Conservation (phyloP, 2,888 invertebrate species). For the Holacanthella duospinosa region DNA sequence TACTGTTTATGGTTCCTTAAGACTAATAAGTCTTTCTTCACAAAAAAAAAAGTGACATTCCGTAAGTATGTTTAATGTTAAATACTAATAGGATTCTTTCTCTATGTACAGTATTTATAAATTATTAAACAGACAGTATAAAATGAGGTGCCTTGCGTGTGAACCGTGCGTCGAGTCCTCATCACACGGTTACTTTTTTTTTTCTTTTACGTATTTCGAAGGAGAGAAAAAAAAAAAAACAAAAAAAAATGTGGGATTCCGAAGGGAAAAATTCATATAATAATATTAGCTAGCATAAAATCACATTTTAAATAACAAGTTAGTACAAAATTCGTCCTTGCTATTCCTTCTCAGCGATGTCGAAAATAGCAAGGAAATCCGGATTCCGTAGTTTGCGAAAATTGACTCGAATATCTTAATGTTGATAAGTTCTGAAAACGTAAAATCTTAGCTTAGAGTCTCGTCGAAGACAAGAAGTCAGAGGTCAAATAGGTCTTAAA, state of each 20-base stretch:
- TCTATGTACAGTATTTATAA: slow-evolving; percentile 1
- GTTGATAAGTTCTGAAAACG: neutral
- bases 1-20: neutral
- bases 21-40: slow-evolving; percentile 1
- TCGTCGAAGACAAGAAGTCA: neutral
- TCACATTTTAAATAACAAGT: slow-evolving; percentile 4
- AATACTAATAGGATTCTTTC: neutral
- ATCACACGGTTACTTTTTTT: neutral
- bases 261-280: no score
- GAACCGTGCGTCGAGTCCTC: neutral
- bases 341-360: neutral
- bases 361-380: slow-evolving; percentile 1
- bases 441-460: neutral
- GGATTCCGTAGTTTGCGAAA: neutral
- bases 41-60: neutral
- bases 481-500: no score
- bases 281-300: neutral
- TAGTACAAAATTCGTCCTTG: neutral
- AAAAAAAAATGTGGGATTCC: neutral
- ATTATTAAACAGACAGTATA: slow-evolving; percentile 5
- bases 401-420: neutral
- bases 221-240: neutral
- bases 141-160: neutral
- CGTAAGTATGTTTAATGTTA: neutral
- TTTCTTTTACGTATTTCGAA: neutral